These are phyloP conservation scores for Rhogogaster chlorosoma DNA, from an alignment of 2,888 invertebrate species.

Conservation along the genomic window DNA sequence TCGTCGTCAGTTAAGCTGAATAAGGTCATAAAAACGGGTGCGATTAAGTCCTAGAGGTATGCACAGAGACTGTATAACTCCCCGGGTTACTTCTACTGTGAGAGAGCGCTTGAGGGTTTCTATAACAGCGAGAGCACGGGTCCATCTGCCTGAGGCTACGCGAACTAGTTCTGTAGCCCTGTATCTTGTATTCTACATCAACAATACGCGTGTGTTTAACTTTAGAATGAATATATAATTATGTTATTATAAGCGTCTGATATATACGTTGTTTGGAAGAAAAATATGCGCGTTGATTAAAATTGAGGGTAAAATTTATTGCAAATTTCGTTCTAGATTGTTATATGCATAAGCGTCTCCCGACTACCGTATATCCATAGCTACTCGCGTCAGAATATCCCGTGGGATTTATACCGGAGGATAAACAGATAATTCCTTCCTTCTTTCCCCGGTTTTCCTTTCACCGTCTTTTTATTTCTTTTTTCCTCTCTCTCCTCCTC, in stretches of 20 bases:
- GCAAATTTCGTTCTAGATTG: neutral
- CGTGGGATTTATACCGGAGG: neutral
- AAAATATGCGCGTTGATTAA: neutral
- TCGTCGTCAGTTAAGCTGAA: neutral
- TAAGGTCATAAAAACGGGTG: neutral
- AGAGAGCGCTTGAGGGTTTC: neutral
- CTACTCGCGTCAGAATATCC: neutral
- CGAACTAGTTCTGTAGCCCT: neutral
- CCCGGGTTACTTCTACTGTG: neutral
- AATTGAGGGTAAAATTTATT: neutral
- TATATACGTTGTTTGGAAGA: neutral
- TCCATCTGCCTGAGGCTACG: neutral
- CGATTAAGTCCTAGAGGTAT: neutral
- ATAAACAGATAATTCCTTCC: slow-evolving; percentile 15
- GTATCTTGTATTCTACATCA: neutral
- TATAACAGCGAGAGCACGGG: neutral
- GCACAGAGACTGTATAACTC: neutral
- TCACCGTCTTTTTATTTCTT: neutral
- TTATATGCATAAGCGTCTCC: neutral
- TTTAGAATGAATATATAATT: neutral
- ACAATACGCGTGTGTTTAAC: neutral
- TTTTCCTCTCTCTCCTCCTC: neutral
- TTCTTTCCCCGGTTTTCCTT: neutral
- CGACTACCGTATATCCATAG: neutral
- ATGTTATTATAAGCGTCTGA: neutral